These are phyloP conservation scores for Bradypodion ventrale DNA, from an alignment of 2,797 vertebrate species.

Conservation along the genomic window DNA sequence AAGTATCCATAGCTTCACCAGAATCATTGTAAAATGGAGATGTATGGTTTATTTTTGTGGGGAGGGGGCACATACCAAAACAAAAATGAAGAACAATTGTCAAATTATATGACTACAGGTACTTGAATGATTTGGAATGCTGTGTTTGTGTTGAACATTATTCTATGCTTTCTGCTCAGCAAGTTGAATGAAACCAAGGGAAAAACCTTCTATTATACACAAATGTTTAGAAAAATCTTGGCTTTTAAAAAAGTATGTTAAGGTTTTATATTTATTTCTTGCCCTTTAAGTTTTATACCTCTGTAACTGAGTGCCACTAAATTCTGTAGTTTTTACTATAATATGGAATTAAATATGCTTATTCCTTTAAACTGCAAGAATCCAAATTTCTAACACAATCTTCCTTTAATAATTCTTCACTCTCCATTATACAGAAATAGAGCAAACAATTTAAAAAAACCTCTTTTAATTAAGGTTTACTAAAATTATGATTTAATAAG, in stretches of 20 bases:
- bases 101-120: not conserved
- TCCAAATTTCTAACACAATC: not conserved
- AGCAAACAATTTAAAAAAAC: constrained; percentile 4
- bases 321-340: not conserved
- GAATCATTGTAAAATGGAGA: not conserved
- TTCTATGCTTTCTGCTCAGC: not conserved
- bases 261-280: not conserved
- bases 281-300: not conserved
- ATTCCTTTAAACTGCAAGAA: not conserved
- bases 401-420: not conserved
- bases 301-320: not conserved
- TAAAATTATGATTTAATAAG: constrained; percentile 1
- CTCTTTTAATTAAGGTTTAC: constrained; percentile 6
- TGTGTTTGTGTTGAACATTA: not conserved
- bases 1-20: not conserved
- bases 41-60: not conserved
- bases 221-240: not conserved
- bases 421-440: constrained; percentile 23
- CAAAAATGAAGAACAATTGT: not conserved
- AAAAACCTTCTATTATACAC: not conserved
- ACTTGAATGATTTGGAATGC: not conserved
- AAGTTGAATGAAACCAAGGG: not conserved
- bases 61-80: not conserved
- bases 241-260: not conserved
- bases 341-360: not conserved